Evolutionary conservation across 2,888 invertebrate genomes (phyloP).

Genomic region (Griposia aprilina): DNA sequence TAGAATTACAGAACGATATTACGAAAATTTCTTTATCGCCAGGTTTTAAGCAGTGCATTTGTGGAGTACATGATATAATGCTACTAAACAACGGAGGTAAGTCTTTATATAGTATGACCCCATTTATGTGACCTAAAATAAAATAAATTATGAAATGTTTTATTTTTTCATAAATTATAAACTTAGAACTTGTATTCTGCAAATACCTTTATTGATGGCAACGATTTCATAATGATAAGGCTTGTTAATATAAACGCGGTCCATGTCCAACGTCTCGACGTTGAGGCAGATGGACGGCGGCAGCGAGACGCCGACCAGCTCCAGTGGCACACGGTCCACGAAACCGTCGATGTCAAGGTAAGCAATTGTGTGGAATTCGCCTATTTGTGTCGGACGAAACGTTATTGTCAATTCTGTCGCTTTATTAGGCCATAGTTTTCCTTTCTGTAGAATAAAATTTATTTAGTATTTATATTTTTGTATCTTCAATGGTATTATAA

Average conservation of each 20-base stretch:
- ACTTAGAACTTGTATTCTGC: not conserved
- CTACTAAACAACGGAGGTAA: constrained; percentile 90
- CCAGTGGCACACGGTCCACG: constrained; percentile 87
- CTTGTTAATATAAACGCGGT: constrained; percentile 90
- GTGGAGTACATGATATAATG: constrained; percentile 88
- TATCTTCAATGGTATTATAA: not conserved
- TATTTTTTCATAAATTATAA: not conserved
- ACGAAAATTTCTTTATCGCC: constrained; percentile 89
- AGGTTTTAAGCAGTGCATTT: constrained; percentile 84
- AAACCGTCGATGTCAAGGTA: constrained; percentile 91
- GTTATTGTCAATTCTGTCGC: constrained; percentile 87
- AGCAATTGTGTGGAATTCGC: constrained; percentile 85
- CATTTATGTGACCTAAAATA: constrained; percentile 90
- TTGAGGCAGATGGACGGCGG: constrained; percentile 91
- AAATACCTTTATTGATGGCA: constrained; percentile 89
- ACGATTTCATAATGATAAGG: constrained; percentile 91
- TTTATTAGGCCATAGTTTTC: constrained; percentile 91
- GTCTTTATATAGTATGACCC: constrained; percentile 87
- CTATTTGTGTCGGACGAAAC: constrained; percentile 90
- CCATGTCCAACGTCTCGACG: constrained; percentile 90
- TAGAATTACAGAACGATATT: constrained; percentile 90
- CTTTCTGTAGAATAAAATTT: constrained; percentile 81
- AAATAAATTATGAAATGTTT: constrained; percentile 2
- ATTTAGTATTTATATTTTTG: not conserved
- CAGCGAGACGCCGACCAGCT: constrained; percentile 88